These are phyloP conservation scores for Scolopax mira DNA, from an alignment of 2,113 vertebrate species.

Conservation along the genomic window DNA sequence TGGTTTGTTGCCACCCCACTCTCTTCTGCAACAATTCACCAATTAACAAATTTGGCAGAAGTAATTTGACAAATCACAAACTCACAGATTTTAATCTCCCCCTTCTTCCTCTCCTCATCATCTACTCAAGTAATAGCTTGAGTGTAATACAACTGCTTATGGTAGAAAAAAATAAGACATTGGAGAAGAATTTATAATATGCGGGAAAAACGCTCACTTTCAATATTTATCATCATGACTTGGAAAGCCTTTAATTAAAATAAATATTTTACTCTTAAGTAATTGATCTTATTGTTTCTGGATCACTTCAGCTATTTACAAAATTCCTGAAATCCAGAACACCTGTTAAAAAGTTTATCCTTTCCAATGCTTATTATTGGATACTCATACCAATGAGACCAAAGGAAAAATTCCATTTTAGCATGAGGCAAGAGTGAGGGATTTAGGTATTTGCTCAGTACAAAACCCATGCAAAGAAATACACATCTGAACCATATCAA, in stretches of 20 bases:
- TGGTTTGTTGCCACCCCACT: background rate
- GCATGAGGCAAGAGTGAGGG: background rate
- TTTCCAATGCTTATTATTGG: background rate
- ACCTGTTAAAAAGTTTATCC: background rate
- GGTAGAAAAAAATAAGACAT: accelerated
- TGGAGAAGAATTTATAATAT: background rate
- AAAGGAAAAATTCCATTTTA: background rate
- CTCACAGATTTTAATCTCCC: background rate
- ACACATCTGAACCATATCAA: background rate
- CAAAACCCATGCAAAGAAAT: background rate
- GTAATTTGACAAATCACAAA: background rate
- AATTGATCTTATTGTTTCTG: conserved; percentile 24
- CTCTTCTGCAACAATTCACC: background rate
- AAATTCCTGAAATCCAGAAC: background rate
- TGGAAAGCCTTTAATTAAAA: conserved; percentile 8
- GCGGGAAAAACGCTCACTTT: background rate
- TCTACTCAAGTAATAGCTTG: background rate
- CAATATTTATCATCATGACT: background rate
- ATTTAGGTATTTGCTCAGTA: background rate
- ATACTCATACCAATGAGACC: background rate
- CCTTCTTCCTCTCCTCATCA: background rate
- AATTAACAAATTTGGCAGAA: background rate
- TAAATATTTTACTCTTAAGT: background rate
- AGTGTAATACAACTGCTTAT: background rate
- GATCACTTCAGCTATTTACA: background rate